Percentiles rank a stretch among this genome's conserved stretches.
Conservation (phyloP, 2,888 invertebrate species). For the Ceramica pisi region DNA sequence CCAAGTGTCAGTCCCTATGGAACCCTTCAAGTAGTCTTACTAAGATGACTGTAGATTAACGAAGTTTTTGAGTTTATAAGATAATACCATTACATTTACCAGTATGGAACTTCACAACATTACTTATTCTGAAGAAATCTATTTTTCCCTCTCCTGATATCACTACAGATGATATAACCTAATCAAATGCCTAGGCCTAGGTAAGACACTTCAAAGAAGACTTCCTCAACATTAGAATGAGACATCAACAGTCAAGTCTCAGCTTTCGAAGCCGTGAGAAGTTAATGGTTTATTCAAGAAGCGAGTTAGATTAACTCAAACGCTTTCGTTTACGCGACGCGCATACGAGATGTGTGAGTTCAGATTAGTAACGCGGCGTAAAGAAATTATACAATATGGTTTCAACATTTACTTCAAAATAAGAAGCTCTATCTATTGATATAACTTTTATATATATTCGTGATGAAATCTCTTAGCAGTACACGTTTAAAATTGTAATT, state of each 20-base stretch:
- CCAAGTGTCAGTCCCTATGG: not conserved
- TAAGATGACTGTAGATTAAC: no score
- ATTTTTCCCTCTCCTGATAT: slow-evolving; percentile 12
- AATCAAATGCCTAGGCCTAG: slow-evolving; percentile 6
- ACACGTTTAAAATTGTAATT: no score
- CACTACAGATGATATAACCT: slow-evolving; percentile 17
- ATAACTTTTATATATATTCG: no score
- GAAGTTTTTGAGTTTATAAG: not conserved
- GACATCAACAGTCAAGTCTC: slow-evolving; percentile 18
- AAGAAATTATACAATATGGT: no score
- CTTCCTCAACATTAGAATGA: slow-evolving; percentile 39
- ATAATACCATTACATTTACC: not conserved
- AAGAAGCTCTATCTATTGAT: no score
- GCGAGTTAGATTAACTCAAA: slow-evolving; percentile 60
- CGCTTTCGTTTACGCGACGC: slow-evolving; percentile 61
- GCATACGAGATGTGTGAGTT: slow-evolving; percentile 48
- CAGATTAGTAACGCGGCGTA: slow-evolving; percentile 48
- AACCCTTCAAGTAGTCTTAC: not conserved
- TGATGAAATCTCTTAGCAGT: no score
- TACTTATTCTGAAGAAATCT: not conserved
- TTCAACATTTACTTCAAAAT: no score
- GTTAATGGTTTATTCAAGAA: slow-evolving; percentile 63
- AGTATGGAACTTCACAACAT: not conserved
- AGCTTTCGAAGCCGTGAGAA: slow-evolving; percentile 62
- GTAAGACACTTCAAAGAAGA: slow-evolving; percentile 16